Base-by-base conservation (phyloP, 1,140 invertebrate genomes). In the Calephelis nemesis region DNA sequence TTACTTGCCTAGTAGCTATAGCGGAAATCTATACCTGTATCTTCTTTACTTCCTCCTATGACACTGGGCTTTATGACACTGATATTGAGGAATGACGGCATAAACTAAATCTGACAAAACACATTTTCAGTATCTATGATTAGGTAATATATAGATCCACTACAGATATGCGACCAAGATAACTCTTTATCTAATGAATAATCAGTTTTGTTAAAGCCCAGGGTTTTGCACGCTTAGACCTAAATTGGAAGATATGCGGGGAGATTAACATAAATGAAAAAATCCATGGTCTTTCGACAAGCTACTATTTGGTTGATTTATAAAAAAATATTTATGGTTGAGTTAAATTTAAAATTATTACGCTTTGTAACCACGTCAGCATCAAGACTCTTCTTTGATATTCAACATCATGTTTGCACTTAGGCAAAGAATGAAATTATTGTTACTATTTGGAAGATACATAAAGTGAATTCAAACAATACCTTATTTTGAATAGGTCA, bases 1-100 rank as follows among this genome's bases (percentile, higher is more conserved):
- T 79, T 84, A 91, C 88, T 91, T 91, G 88, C 88, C 78, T 86
- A 91, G 88, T 91, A 91, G 88, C 88, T 91, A 91, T 91, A 87
- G 88, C 88, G 88, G 76, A 62, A 81, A 89, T 79, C 78, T 83
- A 70, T 79, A 85, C 83, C 85, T 85, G 74, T 84, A 76, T 81
- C 79, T 83, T 78, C 82, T 80, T 83, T 81, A 78, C 86, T 74
- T 82, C 75, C 79, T 82, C 85, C 70, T 78, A 79, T 75, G 67
- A 71, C 73, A 77, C 80, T 87, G 82, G 85, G 81, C 82, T 87
- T 90, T 84, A 72, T 82, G 80, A 84, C 15, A 40, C 60, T 39
- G 60, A 40, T 54, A 40, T 50, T 49, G 60, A 63, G 47, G 63
- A 45, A 42, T 47, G n/a, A 65, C 50, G 60, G 5, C 42, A 7